Conservation (phyloP, 1,140 invertebrate species). For the Pseudachorutes palmiensis region DNA sequence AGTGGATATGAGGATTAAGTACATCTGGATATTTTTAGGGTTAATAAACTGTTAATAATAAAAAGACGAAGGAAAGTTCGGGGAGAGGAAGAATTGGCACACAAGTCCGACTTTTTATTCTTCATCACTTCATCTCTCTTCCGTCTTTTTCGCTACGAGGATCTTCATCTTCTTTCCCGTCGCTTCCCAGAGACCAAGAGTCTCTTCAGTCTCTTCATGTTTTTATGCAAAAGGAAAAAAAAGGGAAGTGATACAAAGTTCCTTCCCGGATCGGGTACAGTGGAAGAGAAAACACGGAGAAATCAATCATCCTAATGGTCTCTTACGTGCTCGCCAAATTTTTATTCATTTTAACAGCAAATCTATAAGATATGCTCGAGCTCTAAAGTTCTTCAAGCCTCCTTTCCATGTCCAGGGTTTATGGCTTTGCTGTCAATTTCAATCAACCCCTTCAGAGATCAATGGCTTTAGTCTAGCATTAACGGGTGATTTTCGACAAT, state of each 20-base stretch:
- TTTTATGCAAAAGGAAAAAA: neutral
- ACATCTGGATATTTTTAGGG: conserved; percentile 13
- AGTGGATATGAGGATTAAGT: conserved; percentile 3
- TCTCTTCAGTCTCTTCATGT: no score
- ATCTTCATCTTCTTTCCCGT: neutral
- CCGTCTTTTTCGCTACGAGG: neutral
- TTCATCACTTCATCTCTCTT: conserved; percentile 13
- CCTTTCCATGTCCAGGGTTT: no score
- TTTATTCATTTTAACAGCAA: neutral
- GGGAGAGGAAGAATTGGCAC: neutral
- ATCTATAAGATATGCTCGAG: no score
- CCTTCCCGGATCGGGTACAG: neutral
- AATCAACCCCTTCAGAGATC: neutral
- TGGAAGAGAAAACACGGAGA: neutral
- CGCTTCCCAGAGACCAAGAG: neutral
- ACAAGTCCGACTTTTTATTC: neutral
- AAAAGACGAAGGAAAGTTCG: neutral
- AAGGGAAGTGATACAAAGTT: neutral
- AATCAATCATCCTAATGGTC: conserved; percentile 12
- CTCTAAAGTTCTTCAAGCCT: no score
- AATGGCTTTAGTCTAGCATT: neutral
- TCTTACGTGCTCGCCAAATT: neutral
- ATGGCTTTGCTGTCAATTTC: neutral
- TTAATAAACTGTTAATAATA: conserved; percentile 14
- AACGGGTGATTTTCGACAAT: no score